Evolutionary conservation across 2,113 vertebrate species (phyloP), one percentile per base, ranked within the genome.

Genomic region (Lophochroa leadbeateri): DNA sequence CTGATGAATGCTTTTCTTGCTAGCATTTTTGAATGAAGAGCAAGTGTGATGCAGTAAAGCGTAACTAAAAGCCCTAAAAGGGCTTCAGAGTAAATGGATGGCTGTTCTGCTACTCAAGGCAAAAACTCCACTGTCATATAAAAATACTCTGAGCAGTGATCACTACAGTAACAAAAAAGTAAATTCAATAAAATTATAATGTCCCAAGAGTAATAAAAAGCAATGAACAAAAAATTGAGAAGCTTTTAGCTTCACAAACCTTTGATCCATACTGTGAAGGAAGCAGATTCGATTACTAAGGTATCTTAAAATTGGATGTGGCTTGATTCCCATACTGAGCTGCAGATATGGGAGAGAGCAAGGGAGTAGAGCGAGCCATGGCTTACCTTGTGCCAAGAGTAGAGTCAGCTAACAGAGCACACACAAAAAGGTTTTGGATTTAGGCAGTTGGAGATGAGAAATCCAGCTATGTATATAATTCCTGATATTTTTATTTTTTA

Each of bases 191-290:
- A 92, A 83, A 95, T 75, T 55, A 86, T 78, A 67, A 91, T 52
- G 65, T 93, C 92, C 55, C 82, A 88, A 90, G 92, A 86, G 86
- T 92, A 93, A 95, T 93, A 96, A 95, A 96, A 94, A 90, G 46
- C 68, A 94, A 78, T 88, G 90, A 95, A 94, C 47, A 95, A 94
- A 96, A 92, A 93, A 90, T 20, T 88, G 76, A 23, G 47, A 93
- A 86, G 71, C 37, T 83, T 86, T 96, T 92, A 71, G 90, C 55
- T 94, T 95, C 69, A 65, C 52, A 93, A 92, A 88, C 58, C 75
- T 88, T 92, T 92, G 88, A 88, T 86, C 53, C 18, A 58, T 8
- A 19, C 28, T 70, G 47, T 77, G 79, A 90, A 92, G 68, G 72
- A 84, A 95, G 81, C 28, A 44, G 29, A 80, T 83, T 83, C 90